Evolutionary conservation across 2,797 vertebrate genomes (phyloP).

Genomic region (Euphonia xanthogaster): DNA sequence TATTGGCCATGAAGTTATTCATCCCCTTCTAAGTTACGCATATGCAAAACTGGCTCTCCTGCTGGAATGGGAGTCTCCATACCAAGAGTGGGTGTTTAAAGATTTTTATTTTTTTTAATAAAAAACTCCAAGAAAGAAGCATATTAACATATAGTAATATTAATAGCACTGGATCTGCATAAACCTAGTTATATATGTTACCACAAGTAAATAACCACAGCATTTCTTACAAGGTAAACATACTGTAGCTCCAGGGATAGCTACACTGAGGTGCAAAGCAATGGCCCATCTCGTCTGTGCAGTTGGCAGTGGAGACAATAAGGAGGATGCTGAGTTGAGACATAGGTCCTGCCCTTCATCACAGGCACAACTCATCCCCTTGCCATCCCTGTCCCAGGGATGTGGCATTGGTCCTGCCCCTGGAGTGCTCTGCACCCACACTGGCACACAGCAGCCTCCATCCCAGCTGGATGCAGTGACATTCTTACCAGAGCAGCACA

Average conservation of each 20-base stretch:
- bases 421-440: accelerated
- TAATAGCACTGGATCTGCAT: background rate
- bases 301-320: background rate
- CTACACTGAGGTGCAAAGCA: background rate
- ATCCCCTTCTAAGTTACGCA: constrained; percentile 31
- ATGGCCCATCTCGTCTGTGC: accelerated
- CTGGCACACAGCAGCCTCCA: background rate
- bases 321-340: background rate
- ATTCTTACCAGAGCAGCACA: background rate
- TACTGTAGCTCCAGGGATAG: constrained; percentile 2
- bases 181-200: background rate
- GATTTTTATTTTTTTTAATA: background rate
- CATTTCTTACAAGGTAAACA: background rate
- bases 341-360: background rate
- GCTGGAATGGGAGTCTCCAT: background rate
- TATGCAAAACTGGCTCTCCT: constrained; percentile 35
- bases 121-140: background rate
- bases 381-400: background rate
- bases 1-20: constrained; percentile 68
- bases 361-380: background rate
- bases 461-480: accelerated
- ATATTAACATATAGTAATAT: background rate
- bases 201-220: background rate
- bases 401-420: background rate
- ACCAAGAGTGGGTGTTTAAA: background rate